These are phyloP conservation scores for Physocephala rufipes DNA, from an alignment of 2,888 invertebrate species.

Conservation along the genomic window DNA sequence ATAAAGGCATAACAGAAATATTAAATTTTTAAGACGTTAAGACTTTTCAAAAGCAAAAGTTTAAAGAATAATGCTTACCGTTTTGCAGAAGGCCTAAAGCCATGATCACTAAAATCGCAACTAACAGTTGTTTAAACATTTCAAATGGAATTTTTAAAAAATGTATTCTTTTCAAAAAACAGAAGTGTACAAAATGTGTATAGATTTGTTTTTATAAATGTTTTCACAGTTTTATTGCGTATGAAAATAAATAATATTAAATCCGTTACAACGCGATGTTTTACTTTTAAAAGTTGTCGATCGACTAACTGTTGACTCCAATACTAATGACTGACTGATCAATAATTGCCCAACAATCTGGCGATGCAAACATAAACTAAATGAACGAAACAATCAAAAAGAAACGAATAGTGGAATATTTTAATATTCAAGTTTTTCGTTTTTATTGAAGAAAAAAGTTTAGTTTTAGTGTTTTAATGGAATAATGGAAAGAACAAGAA, in stretches of 20 bases:
- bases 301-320: slow-evolving; percentile 38
- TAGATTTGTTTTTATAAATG: no score
- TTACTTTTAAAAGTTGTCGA: slow-evolving; percentile 27
- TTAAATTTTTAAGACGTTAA: no score
- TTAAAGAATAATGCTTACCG: slow-evolving; percentile 51
- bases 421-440: slow-evolving; percentile 1
- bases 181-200: not conserved
- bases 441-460: not conserved
- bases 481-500: not conserved
- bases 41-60: not conserved
- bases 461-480: not conserved
- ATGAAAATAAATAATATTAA: not conserved
- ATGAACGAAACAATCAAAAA: not conserved
- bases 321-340: no score
- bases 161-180: not conserved
- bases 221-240: no score
- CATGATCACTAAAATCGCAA: slow-evolving; percentile 52
- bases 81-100: slow-evolving; percentile 56
- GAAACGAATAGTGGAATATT: not conserved
- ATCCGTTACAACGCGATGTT: slow-evolving; percentile 26
- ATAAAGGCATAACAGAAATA: no score
- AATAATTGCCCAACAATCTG: not conserved
- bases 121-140: slow-evolving; percentile 58
- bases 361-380: not conserved
- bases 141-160: slow-evolving; percentile 32